A percentile compares a stretch with the other conserved stretches of the same genome.
Conservation (phyloP, 2,113 vertebrate genomes). For the Vanacampus margaritifer region DNA sequence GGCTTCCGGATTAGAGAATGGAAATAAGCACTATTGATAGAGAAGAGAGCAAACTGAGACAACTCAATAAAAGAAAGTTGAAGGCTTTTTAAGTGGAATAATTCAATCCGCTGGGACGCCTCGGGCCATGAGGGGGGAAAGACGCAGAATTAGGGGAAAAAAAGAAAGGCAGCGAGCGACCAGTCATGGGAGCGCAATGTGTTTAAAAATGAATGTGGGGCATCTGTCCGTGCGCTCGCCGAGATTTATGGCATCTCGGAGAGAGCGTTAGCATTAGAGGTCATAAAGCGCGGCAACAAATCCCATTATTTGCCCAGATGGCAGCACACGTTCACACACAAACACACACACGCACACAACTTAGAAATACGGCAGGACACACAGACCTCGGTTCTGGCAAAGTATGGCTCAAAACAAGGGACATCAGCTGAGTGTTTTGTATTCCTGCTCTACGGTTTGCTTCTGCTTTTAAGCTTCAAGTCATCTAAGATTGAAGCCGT, state of each 20-base stretch:
- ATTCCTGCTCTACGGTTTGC: background rate
- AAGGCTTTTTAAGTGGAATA: conserved; percentile 13
- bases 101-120: conserved; percentile 6
- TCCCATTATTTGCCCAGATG: conserved; percentile 3
- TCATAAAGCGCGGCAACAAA: background rate
- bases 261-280: background rate
- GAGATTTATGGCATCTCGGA: background rate
- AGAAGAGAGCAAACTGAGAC: background rate
- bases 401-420: background rate
- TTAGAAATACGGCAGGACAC: background rate
- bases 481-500: background rate
- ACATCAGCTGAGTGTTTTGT: background rate
- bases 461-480: background rate
- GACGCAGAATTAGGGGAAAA: background rate
- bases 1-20: conserved; percentile 8
- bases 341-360: background rate
- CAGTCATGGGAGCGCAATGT: conserved; percentile 4
- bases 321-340: background rate
- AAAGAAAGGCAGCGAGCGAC: background rate
- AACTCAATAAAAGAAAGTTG: conserved; percentile 16
- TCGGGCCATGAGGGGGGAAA: background rate
- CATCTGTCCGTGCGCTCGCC: conserved; percentile 1
- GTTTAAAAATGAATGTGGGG: conserved; percentile 13
- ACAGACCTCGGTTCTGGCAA: background rate
- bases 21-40: conserved; percentile 13